Evolutionary conservation across 2,113 vertebrate species (phyloP).

Genomic region (Campylorhamphus procurvoides): DNA sequence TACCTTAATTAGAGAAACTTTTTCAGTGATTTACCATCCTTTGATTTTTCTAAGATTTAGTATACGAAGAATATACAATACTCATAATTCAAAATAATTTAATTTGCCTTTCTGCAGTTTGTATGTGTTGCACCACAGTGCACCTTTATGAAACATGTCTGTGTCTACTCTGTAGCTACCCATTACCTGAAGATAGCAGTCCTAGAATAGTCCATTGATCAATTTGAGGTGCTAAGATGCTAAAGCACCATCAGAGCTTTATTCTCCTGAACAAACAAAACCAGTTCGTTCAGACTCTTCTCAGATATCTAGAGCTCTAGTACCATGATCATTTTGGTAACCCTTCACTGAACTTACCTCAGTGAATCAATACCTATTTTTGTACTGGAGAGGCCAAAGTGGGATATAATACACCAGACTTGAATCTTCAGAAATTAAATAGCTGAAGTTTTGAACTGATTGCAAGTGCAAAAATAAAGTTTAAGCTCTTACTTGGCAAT

Average conservation of each 20-base stretch:
- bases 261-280: background rate
- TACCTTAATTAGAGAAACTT: background rate
- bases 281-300: fast-evolving
- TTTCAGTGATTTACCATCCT: background rate
- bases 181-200: background rate
- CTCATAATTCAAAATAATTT: background rate
- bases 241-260: background rate
- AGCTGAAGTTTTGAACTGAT: background rate
- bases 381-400: background rate
- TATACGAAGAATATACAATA: background rate
- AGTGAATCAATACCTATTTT: background rate
- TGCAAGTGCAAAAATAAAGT: background rate
- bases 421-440: background rate
- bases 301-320: background rate
- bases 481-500: background rate
- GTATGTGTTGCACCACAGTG: background rate
- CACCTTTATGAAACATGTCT: background rate
- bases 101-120: background rate
- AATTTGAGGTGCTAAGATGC: background rate
- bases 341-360: background rate
- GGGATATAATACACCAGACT: background rate
- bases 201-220: background rate
- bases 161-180: background rate
- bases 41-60: background rate
- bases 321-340: background rate